Conservation (phyloP, 2,888 invertebrate species). For the Synanthedon tipuliformis region DNA sequence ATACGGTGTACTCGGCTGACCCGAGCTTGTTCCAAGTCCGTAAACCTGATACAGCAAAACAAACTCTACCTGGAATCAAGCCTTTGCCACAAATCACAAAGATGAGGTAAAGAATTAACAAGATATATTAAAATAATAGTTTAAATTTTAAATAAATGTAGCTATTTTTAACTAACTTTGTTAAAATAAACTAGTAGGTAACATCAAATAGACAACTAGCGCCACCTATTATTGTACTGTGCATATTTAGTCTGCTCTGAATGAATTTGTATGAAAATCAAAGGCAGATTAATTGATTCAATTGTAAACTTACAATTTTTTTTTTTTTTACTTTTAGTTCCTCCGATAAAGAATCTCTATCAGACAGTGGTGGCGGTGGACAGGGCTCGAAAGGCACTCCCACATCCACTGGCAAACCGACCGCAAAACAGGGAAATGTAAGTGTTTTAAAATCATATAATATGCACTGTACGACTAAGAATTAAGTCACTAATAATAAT, state of each 20-base stretch:
- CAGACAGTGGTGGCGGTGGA: conserved; percentile 65
- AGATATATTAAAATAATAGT: neutral
- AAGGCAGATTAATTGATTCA: too few species aligned
- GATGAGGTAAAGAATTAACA: conserved; percentile 58
- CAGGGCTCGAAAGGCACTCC: conserved; percentile 42
- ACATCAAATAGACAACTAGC: too few species aligned
- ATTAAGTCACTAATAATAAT: too few species aligned
- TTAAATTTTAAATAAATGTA: neutral
- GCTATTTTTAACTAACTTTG: neutral
- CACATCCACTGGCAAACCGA: conserved; percentile 40
- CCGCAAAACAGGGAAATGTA: conserved; percentile 48
- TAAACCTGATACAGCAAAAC: conserved; percentile 39
- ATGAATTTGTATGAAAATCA: too few species aligned
- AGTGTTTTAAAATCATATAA: conserved; percentile 8
- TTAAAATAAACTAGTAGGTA: too few species aligned
- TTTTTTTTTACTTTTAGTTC: conserved; percentile 44
- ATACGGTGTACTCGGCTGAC: conserved; percentile 85
- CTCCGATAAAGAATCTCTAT: conserved; percentile 81
- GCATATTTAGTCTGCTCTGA: too few species aligned
- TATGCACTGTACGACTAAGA: neutral
- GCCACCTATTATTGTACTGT: too few species aligned
- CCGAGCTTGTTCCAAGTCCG: conserved; percentile 79
- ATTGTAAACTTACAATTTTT: too few species aligned
- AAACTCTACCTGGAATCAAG: conserved; percentile 53
- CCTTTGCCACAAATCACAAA: conserved; percentile 69